Conservation (phyloP, 2,113 vertebrate species). For the Thamnophis sirtalis region DNA sequence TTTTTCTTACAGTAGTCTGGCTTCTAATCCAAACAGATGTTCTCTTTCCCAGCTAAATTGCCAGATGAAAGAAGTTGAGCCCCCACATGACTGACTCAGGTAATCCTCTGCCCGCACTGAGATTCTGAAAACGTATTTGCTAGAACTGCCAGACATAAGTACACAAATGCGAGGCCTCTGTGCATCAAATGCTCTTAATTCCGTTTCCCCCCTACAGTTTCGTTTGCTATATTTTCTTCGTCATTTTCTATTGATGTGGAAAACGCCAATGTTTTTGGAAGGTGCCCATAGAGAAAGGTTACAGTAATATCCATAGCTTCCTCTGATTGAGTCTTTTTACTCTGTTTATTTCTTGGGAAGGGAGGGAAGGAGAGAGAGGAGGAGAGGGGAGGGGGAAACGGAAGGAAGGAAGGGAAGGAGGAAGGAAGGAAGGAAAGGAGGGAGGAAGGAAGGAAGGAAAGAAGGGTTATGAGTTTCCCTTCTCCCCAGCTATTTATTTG, state of each 20-base stretch:
- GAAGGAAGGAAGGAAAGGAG: no score
- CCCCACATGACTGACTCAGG: not conserved
- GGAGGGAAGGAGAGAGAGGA: no score
- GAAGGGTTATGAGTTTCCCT: not conserved
- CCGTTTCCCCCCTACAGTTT: not conserved
- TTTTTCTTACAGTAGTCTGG: not conserved
- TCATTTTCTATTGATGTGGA: not conserved
- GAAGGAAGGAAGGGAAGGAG: not conserved
- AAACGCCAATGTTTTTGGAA: not conserved
- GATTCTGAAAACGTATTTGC: not conserved
- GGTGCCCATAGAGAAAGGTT: not conserved
- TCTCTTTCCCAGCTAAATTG: not conserved
- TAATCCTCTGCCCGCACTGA: not conserved
- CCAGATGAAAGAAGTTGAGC: not conserved
- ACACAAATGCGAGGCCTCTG: not conserved
- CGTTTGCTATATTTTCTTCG: not conserved
- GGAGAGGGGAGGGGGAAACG: not conserved
- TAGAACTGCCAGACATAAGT: not conserved
- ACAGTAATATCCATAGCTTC: not conserved
- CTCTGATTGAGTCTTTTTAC: not conserved
- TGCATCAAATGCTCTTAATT: not conserved
- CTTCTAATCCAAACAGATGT: not conserved
- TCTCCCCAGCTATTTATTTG: not conserved
- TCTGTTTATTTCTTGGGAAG: not conserved
- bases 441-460: no score